phyloP scores from a whole-genome alignment of 2,113 vertebrate genomes.

The Ceuthmochares aereus region DNA sequence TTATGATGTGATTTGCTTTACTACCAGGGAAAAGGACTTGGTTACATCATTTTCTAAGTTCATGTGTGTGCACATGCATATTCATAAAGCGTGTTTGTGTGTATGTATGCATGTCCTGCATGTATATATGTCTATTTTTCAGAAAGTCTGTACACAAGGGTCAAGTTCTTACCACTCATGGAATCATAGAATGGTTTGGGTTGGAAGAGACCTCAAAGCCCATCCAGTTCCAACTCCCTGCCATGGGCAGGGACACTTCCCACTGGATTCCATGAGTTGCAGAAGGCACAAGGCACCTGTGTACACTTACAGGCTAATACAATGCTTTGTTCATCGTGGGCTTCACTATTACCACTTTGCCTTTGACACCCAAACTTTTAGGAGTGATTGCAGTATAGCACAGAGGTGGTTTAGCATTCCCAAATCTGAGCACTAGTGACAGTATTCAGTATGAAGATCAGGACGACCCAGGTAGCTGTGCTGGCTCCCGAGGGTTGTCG shows the following conservation, averaged over 20 bases:
- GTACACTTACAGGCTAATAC: not conserved
- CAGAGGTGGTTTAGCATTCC: not conserved
- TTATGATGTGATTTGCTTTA: not conserved
- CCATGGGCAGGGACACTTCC: too few relatives aligned
- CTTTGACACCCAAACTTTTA: not conserved
- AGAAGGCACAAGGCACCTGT: not conserved
- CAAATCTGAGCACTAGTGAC: not conserved
- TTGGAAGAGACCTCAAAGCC: too few relatives aligned
- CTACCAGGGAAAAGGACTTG: not conserved
- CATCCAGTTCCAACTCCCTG: too few relatives aligned
- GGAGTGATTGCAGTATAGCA: not conserved
- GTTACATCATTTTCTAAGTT: not conserved
- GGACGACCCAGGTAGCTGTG: not conserved
- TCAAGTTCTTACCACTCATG: not conserved
- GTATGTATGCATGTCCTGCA: not conserved
- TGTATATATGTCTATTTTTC: not conserved
- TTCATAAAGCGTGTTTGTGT: not conserved
- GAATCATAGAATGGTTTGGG: too few relatives aligned
- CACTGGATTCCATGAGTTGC: not conserved
- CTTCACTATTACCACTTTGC: not conserved
- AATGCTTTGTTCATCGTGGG: not conserved
- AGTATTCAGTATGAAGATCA: not conserved
- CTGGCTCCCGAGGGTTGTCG: not conserved
- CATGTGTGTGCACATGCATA: not conserved
- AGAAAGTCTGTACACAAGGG: not conserved